phyloP scores from a whole-genome alignment of 1,140 invertebrate species.

The Pogonognathellus flavescens region DNA sequence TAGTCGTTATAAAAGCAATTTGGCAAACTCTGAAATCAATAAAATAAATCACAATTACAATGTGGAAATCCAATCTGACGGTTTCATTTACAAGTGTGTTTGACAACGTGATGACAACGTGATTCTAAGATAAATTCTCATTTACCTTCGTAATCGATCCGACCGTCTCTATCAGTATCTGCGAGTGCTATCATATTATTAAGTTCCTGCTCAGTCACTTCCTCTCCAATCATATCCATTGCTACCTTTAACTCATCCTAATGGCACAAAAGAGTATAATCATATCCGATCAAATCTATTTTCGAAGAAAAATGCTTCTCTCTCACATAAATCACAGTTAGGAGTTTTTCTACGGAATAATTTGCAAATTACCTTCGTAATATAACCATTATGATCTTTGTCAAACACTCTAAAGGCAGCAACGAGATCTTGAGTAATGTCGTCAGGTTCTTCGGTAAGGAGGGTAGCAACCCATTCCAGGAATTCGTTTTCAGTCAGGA shows the following conservation, averaged over 20 bases:
- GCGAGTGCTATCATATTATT: constrained; percentile 80
- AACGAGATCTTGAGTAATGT: constrained; percentile 78
- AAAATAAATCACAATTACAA: not conserved
- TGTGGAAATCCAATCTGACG: too few relatives aligned
- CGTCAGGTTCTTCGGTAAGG: constrained; percentile 72
- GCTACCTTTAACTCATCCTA: constrained; percentile 80
- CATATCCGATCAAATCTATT: too few relatives aligned
- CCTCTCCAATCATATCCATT: constrained; percentile 84
- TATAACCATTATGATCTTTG: constrained; percentile 82
- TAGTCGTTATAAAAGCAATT: not conserved
- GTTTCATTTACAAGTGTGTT: too few relatives aligned
- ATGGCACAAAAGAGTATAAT: too few relatives aligned
- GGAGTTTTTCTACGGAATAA: too few relatives aligned
- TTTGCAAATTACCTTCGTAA: constrained; percentile 72
- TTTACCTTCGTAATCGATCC: constrained; percentile 83
- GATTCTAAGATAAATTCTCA: not conserved
- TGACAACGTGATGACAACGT: not conserved
- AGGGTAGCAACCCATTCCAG: constrained; percentile 57
- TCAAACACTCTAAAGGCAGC: constrained; percentile 85
- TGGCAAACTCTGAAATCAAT: constrained; percentile 15
- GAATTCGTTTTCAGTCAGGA: constrained; percentile 76
- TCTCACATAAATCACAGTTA: too few relatives aligned
- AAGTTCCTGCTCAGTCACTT: constrained; percentile 79
- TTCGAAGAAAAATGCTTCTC: too few relatives aligned
- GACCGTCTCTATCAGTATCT: constrained; percentile 82